A percentile compares a stretch with the other conserved stretches of the same genome.
Conservation (phyloP, 2,888 invertebrate species). For the Pristionchus arcanus region DNA sequence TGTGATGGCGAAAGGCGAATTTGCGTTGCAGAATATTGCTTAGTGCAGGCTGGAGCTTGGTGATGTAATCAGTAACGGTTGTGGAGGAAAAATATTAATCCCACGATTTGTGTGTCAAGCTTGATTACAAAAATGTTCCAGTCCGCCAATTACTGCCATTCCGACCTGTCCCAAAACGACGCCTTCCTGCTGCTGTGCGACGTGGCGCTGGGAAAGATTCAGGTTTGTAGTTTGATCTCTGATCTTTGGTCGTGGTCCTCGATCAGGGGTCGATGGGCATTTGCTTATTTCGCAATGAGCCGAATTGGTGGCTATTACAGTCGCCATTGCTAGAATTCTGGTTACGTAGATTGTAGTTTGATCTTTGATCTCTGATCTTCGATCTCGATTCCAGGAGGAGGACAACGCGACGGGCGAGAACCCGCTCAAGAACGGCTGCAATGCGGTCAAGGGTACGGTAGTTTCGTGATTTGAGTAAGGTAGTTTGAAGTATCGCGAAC, state of each 20-base stretch:
- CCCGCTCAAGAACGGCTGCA: background rate
- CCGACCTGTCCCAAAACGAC: background rate
- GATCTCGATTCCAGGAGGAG: background rate
- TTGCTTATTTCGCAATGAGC: too few species aligned
- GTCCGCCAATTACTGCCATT: slow-evolving; percentile 73
- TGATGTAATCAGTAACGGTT: too few species aligned
- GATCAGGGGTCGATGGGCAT: too few species aligned
- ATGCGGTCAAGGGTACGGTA: slow-evolving; percentile 39
- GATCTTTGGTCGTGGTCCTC: background rate
- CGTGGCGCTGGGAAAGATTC: slow-evolving; percentile 92
- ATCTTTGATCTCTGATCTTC: background rate
- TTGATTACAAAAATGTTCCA: slow-evolving; percentile 1
- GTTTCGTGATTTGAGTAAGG: slow-evolving; percentile 80
- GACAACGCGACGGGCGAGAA: slow-evolving; percentile 43
- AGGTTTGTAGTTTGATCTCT: slow-evolving; percentile 65
- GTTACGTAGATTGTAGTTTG: too few species aligned
- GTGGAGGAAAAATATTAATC: too few species aligned
- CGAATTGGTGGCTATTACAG: too few species aligned
- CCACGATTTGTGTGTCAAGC: too few species aligned
- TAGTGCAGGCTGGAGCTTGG: background rate
- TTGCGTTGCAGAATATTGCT: slow-evolving; percentile 84
- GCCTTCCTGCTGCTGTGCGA: slow-evolving; percentile 94
- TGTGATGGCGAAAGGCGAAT: slow-evolving; percentile 83
- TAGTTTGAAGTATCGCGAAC: slow-evolving; percentile 84
- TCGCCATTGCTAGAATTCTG: too few species aligned